Evolutionary conservation across 35 echinoderm and acorn worm genomes (phyloP).

Genomic region (Strongylocentrotus purpuratus): DNA sequence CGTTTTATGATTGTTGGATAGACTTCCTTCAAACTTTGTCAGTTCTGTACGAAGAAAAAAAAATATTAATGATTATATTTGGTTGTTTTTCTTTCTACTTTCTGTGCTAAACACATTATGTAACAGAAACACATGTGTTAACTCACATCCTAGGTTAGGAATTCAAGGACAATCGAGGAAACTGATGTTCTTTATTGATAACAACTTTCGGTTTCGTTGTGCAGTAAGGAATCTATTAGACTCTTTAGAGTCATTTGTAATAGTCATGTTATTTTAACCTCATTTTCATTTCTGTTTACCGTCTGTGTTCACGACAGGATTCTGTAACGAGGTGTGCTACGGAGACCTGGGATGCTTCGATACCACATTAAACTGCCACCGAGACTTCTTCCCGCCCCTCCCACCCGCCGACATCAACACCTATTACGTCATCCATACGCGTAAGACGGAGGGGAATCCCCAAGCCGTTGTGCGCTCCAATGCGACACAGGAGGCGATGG

Average conservation of each 20-base stretch:
- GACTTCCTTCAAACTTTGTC: no score
- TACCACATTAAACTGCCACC: conserved; percentile 51
- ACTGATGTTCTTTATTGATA: no score
- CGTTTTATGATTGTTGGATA: no score
- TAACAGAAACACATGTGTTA: no score
- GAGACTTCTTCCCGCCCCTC: conserved; percentile 67
- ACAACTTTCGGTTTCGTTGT: background rate
- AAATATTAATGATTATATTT: no score
- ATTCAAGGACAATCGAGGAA: no score
- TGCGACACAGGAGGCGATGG: background rate
- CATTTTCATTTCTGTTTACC: background rate
- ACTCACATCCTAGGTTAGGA: background rate
- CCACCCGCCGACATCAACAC: conserved; percentile 67
- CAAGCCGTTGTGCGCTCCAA: background rate
- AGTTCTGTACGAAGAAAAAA: no score
- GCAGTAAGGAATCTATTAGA: background rate
- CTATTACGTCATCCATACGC: conserved; percentile 56
- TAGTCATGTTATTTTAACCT: no score
- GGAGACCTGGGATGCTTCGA: conserved; percentile 83
- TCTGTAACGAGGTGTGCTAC: conserved; percentile 65
- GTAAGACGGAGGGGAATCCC: background rate
- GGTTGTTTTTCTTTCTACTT: no score
- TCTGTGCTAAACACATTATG: no score
- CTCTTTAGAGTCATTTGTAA: background rate
- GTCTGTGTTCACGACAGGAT: conserved; percentile 21